Conservation (phyloP, 1,140 invertebrate genomes). For the Metaphire vulgaris region DNA sequence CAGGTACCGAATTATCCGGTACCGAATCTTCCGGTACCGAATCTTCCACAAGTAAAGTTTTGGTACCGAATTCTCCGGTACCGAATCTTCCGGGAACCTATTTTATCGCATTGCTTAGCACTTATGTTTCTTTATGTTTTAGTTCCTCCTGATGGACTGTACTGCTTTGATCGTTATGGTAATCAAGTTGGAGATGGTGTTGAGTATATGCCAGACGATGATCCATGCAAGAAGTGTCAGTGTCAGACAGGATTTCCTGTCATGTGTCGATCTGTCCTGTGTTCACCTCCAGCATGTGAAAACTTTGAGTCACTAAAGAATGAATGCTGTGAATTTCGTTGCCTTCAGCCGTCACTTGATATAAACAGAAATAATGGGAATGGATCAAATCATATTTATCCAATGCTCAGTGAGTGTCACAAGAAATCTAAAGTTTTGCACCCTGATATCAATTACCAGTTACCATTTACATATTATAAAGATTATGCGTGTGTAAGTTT, state of each 20-base stretch:
- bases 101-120: too few species aligned
- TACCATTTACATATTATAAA: too few species aligned
- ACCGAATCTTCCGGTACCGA: too few species aligned
- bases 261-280: constrained; percentile 75
- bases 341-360: constrained; percentile 60
- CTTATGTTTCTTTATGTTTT: background rate
- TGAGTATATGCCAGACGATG: constrained; percentile 73
- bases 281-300: constrained; percentile 61
- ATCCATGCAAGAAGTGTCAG: constrained; percentile 73
- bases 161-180: constrained; percentile 41
- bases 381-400: constrained; percentile 43
- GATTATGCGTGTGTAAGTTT: too few species aligned
- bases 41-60: too few species aligned
- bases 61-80: too few species aligned
- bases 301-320: constrained; percentile 60
- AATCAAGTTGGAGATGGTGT: constrained; percentile 57
- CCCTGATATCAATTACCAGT: too few species aligned
- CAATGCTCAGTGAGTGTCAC: constrained; percentile 37
- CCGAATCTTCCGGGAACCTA: too few species aligned
- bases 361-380: constrained; percentile 19
- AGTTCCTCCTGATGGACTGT: background rate
- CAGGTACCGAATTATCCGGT: too few species aligned
- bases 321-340: constrained; percentile 80
- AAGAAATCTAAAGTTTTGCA: too few species aligned
- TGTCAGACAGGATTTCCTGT: constrained; percentile 77